phyloP scores from a whole-genome alignment of 2,888 invertebrate species.

The Cerastis rubricosa region DNA sequence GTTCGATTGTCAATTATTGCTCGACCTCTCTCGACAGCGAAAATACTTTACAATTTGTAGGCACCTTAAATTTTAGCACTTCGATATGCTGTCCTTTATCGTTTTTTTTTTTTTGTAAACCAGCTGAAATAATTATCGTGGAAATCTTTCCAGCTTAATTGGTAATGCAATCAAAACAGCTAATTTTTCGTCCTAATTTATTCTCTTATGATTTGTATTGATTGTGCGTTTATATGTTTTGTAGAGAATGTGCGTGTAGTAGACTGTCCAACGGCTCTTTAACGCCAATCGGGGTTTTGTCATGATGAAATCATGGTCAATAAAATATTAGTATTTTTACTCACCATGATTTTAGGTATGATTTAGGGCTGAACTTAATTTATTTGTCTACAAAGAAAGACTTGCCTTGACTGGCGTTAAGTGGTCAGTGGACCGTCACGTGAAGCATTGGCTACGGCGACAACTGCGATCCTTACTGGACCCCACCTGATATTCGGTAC shows the following conservation, averaged over 20 bases:
- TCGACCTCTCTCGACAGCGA: background rate
- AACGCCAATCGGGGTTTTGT: background rate
- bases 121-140: conserved; percentile 13
- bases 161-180: conserved; percentile 7
- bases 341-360: conserved; percentile 2
- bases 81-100: conserved; percentile 32
- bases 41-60: conserved; percentile 8
- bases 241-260: conserved; percentile 15
- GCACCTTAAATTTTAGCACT: conserved; percentile 17
- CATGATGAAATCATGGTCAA: too few species aligned
- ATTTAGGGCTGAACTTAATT: conserved; percentile 22
- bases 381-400: background rate
- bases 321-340: conserved; percentile 14
- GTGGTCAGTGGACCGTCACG: conserved; percentile 24
- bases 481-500: conserved; percentile 75
- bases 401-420: background rate
- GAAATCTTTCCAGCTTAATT: conserved; percentile 2
- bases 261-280: conserved; percentile 20
- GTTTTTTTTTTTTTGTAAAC: conserved; percentile 13
- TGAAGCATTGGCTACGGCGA: conserved; percentile 31
- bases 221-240: conserved; percentile 58
- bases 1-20: conserved; percentile 15
- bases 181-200: conserved; percentile 36
- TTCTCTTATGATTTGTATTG: conserved; percentile 43
- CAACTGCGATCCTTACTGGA: conserved; percentile 42